Evolutionary conservation across 1,140 invertebrate species (phyloP).

Genomic region (Drosophila lacertosa): DNA sequence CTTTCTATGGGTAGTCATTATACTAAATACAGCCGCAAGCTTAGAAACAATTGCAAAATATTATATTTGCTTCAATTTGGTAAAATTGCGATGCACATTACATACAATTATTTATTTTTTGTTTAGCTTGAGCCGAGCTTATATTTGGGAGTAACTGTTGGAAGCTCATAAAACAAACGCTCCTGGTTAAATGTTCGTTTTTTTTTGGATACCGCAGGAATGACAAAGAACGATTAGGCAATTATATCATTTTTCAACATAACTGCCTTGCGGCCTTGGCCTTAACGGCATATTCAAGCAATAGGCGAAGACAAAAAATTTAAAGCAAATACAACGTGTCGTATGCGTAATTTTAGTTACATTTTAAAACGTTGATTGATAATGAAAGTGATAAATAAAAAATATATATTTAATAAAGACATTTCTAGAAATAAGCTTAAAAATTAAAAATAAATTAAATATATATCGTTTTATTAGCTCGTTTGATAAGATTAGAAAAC

Average conservation of each 20-base stretch:
- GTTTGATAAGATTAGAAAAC: too few relatives aligned
- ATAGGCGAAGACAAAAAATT: not conserved
- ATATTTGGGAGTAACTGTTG: constrained; percentile 49
- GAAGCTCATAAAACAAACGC: constrained; percentile 57
- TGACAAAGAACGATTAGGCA: constrained; percentile 27
- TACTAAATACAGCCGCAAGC: too few relatives aligned
- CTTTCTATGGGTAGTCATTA: too few relatives aligned
- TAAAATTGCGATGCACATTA: constrained; percentile 8
- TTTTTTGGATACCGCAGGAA: constrained; percentile 23
- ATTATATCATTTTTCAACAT: constrained; percentile 45
- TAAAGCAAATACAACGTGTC: constrained; percentile 29
- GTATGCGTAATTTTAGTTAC: constrained; percentile 51
- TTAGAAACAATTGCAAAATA: too few relatives aligned
- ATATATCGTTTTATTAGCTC: too few relatives aligned
- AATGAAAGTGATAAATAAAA: too few relatives aligned
- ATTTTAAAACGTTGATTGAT: too few relatives aligned
- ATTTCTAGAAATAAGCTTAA: too few relatives aligned
- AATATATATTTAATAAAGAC: too few relatives aligned
- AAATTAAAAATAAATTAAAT: too few relatives aligned
- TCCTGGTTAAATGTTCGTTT: constrained; percentile 24
- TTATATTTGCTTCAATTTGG: too few relatives aligned
- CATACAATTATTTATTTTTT: too few relatives aligned
- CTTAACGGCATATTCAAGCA: constrained; percentile 2
- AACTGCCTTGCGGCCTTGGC: constrained; percentile 21
- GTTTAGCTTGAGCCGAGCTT: constrained; percentile 22